Conservation (phyloP, 1,140 invertebrate species). For the Drosophila neocordata region DNA sequence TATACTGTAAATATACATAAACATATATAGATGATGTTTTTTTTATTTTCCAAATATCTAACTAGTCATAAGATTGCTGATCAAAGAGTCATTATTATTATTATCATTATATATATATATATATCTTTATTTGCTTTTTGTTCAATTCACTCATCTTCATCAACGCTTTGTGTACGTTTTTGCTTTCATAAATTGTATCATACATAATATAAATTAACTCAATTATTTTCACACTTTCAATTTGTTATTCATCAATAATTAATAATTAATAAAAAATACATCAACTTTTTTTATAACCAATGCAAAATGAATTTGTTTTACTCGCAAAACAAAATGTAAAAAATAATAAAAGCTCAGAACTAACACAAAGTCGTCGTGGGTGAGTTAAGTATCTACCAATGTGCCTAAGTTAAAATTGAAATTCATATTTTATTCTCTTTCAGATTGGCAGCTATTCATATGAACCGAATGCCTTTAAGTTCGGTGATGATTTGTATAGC, state of each 20-base stretch:
- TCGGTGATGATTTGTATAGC: conserved; percentile 91
- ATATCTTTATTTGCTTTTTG: conserved; percentile 37
- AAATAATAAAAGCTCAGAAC: conserved; percentile 68
- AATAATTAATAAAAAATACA: conserved; percentile 27
- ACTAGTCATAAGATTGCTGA: conserved; percentile 3
- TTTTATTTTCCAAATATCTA: too few relatives aligned
- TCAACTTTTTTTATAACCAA: conserved; percentile 60
- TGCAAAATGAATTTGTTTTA: conserved; percentile 35
- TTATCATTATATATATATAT: conserved; percentile 3
- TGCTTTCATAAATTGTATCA: conserved; percentile 75
- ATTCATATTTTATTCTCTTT: conserved; percentile 41
- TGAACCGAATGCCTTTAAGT: conserved; percentile 92
- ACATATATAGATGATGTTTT: not conserved
- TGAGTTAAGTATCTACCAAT: conserved; percentile 62
- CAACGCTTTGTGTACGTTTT: conserved; percentile 82
- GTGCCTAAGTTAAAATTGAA: conserved; percentile 1
- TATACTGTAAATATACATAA: conserved; percentile 4
- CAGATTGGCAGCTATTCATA: conserved; percentile 89
- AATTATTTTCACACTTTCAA: conserved; percentile 61
- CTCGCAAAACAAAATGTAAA: conserved; percentile 42
- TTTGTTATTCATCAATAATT: conserved; percentile 36
- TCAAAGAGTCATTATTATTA: conserved; percentile 5
- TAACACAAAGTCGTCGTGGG: conserved; percentile 78
- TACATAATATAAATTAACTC: conserved; percentile 56
- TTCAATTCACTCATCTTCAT: conserved; percentile 71